A percentile compares a stretch with the other conserved stretches of the same genome.
These are phyloP conservation scores for Agrochola macilenta DNA, from an alignment of 2,888 invertebrate species.

Conservation along the genomic window DNA sequence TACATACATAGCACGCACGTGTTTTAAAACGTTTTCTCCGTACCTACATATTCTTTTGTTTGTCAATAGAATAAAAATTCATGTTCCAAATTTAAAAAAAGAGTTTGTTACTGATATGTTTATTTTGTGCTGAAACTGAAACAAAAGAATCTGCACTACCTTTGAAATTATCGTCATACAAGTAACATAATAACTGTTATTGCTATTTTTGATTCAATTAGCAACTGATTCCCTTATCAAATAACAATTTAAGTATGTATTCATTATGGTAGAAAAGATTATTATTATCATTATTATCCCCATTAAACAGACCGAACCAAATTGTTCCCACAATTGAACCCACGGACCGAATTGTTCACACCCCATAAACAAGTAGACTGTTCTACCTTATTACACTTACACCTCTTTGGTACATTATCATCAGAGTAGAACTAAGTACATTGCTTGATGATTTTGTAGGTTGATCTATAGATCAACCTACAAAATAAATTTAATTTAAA, in stretches of 20 bases:
- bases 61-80: not conserved
- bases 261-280: slow-evolving; percentile 5
- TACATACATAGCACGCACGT: slow-evolving; percentile 47
- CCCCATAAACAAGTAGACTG: slow-evolving; percentile 52
- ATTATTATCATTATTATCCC: too few relatives aligned
- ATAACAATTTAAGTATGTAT: slow-evolving; percentile 4
- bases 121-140: not conserved
- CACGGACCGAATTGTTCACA: slow-evolving; percentile 40
- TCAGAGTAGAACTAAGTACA: slow-evolving; percentile 33
- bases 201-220: slow-evolving; percentile 1
- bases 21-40: slow-evolving; percentile 44
- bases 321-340: slow-evolving; percentile 45
- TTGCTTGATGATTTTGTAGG: slow-evolving; percentile 28
- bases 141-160: not conserved
- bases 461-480: too few relatives aligned
- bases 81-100: too few relatives aligned
- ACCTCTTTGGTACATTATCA: slow-evolving; percentile 37
- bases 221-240: not conserved
- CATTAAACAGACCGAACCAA: slow-evolving; percentile 22
- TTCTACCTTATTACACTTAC: slow-evolving; percentile 29
- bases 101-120: not conserved
- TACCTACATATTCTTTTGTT: slow-evolving; percentile 29
- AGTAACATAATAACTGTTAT: not conserved
- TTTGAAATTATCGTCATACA: not conserved
- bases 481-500: too few relatives aligned